Conservation (phyloP, 2,888 invertebrate species). For the Limnephilus lunatus region DNA sequence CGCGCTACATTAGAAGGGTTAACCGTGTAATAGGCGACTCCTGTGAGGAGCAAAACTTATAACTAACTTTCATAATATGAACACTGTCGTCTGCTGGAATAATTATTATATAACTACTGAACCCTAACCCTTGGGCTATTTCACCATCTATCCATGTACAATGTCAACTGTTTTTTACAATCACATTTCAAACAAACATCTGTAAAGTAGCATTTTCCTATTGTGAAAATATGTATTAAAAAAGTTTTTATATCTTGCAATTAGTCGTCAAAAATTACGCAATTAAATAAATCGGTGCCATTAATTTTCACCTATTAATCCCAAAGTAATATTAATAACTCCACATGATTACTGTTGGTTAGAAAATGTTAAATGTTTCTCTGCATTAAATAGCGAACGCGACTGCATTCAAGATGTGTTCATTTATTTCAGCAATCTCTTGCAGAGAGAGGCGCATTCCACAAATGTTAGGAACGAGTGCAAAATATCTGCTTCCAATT, state of each 20-base stretch:
- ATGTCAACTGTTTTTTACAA: background rate
- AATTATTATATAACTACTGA: background rate
- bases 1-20: background rate
- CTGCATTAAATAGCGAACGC: background rate
- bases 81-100: background rate
- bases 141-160: background rate
- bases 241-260: too few relatives aligned
- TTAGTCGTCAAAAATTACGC: too few relatives aligned
- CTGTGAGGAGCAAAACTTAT: background rate
- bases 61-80: background rate
- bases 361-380: background rate
- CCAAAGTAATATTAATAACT: background rate
- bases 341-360: background rate
- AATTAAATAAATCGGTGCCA: background rate
- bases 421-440: background rate
- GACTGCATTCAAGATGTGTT: background rate
- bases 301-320: background rate
- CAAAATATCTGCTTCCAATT: slow-evolving; percentile 45
- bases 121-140: background rate
- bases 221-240: too few relatives aligned
- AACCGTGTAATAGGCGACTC: background rate
- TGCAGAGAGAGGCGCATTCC: slow-evolving; percentile 13
- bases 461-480: slow-evolving; percentile 43
- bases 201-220: background rate
- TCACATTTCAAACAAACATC: background rate